These are phyloP conservation scores for Zaprionus kolodkinae DNA, from an alignment of 1,140 invertebrate species.

Conservation along the genomic window DNA sequence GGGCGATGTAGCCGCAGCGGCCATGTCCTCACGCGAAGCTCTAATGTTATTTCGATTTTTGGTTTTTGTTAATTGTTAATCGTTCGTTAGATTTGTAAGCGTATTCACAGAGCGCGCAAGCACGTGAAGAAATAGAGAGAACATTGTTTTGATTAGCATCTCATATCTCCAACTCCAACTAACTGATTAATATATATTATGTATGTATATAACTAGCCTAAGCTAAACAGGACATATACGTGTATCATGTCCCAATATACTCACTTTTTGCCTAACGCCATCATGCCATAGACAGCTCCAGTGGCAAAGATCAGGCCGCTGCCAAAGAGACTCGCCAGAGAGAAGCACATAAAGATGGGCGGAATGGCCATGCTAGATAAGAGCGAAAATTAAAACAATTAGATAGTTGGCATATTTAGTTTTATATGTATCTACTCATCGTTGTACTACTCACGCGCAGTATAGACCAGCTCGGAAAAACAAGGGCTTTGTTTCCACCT, in stretches of 20 bases:
- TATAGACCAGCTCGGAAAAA: slow-evolving; percentile 96
- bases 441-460: slow-evolving; percentile 89
- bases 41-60: slow-evolving; percentile 83
- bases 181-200: slow-evolving; percentile 12
- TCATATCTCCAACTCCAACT: slow-evolving; percentile 18
- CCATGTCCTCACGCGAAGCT: slow-evolving; percentile 92
- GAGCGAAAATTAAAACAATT: slow-evolving; percentile 39
- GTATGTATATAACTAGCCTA: slow-evolving; percentile 25
- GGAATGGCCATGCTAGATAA: slow-evolving; percentile 89
- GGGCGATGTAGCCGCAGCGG: slow-evolving; percentile 90
- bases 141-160: slow-evolving; percentile 40
- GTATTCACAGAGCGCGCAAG: slow-evolving; percentile 51
- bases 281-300: slow-evolving; percentile 96
- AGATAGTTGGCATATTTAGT: neutral
- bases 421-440: neutral
- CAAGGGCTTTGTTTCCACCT: slow-evolving; percentile 92
- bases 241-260: slow-evolving; percentile 82
- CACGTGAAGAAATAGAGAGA: slow-evolving; percentile 49
- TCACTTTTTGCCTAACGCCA: slow-evolving; percentile 96
- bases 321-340: slow-evolving; percentile 91
- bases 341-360: slow-evolving; percentile 91
- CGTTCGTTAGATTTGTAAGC: slow-evolving; percentile 38
- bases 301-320: slow-evolving; percentile 94
- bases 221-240: neutral
- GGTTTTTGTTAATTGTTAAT: slow-evolving; percentile 16